Conservation (phyloP, 2,888 invertebrate genomes). For the Drosophila flavopinicola region DNA sequence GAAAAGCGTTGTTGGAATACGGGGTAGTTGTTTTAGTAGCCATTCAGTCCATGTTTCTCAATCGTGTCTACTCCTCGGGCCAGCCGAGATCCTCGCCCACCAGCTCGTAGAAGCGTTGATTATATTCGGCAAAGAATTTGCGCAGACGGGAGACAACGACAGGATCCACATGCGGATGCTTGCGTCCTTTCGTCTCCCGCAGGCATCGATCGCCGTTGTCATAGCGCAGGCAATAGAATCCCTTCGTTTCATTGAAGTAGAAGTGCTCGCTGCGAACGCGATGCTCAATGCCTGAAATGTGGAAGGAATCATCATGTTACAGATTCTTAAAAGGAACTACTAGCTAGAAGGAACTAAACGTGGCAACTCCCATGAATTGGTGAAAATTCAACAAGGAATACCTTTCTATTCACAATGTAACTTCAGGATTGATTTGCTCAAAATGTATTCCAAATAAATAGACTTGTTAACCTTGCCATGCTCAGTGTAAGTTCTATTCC, state of each 20-base stretch:
- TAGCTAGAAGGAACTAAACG: no score
- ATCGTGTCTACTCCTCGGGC: conserved; percentile 90
- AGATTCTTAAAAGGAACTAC: no score
- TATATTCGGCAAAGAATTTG: conserved; percentile 95
- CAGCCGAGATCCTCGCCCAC: conserved; percentile 97
- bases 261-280: conserved; percentile 93
- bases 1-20: conserved; percentile 29
- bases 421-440: no score
- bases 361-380: no score
- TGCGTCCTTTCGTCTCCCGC: conserved; percentile 91
- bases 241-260: conserved; percentile 98
- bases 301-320: no score
- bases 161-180: conserved; percentile 93
- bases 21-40: conserved; percentile 4
- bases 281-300: conserved; percentile 83
- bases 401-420: no score
- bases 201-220: conserved; percentile 94
- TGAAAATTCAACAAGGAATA: no score
- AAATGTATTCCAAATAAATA: no score
- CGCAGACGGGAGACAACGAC: conserved; percentile 91
- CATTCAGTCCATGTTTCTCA: conserved; percentile 64
- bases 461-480: no score
- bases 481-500: no score
- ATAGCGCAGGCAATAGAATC: conserved; percentile 96
- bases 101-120: conserved; percentile 95